A percentile compares a stretch with the other conserved stretches of the same genome.
Conservation (phyloP, 2,797 vertebrate species). For the Harpagifer antarcticus region DNA sequence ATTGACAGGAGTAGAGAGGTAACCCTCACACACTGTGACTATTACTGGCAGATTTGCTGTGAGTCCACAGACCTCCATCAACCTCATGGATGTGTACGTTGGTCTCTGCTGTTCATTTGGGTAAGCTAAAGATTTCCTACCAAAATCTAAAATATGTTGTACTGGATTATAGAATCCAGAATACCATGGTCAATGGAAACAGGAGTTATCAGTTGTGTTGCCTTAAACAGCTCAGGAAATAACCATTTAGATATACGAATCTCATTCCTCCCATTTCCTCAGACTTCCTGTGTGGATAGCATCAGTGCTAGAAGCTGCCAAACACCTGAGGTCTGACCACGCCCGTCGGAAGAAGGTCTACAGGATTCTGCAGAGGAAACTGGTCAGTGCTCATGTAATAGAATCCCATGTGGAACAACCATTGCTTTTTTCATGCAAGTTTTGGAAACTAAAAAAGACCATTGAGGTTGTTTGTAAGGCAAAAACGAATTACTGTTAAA, state of each 20-base stretch:
- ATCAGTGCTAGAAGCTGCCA: slow-evolving; percentile 73
- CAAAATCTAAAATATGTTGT: too few species aligned
- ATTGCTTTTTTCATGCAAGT: background rate
- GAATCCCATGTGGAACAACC: background rate
- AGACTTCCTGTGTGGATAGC: slow-evolving; percentile 84
- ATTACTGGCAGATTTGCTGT: background rate
- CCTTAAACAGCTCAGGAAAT: background rate
- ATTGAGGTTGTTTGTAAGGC: background rate
- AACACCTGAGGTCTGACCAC: slow-evolving; percentile 63
- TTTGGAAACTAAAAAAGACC: background rate
- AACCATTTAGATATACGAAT: background rate
- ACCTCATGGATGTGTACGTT: slow-evolving; percentile 66
- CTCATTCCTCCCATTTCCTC: background rate
- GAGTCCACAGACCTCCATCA: slow-evolving; percentile 22
- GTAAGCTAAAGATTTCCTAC: slow-evolving; percentile 54
- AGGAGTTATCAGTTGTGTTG: background rate
- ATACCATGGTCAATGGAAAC: background rate
- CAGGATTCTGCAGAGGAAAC: slow-evolving; percentile 79
- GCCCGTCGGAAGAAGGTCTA: slow-evolving; percentile 79
- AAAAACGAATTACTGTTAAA: too few species aligned
- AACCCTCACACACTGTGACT: too few species aligned
- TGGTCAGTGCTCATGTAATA: slow-evolving; percentile 67
- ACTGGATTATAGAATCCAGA: background rate
- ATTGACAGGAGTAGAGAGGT: too few species aligned
- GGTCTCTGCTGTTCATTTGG: slow-evolving; percentile 75